phyloP scores from a whole-genome alignment of 2,888 invertebrate species.

The Apodemia hepburni region DNA sequence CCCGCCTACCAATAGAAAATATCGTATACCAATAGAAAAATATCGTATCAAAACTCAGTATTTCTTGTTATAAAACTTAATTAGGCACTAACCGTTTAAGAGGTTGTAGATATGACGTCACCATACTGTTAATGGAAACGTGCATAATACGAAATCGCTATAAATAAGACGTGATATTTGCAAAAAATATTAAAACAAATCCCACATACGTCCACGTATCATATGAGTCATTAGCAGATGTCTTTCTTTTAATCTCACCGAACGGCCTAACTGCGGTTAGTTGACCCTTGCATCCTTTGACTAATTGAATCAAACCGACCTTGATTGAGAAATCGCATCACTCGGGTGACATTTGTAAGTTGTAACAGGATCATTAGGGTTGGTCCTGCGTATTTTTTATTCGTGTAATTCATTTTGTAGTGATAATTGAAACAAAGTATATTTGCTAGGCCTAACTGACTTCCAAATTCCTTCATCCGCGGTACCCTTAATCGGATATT shows the following conservation, averaged over 20 bases:
- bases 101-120: neutral
- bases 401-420: no score
- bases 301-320: slow-evolving; percentile 15
- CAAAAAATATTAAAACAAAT: neutral
- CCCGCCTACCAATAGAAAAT: no score
- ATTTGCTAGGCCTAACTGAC: no score
- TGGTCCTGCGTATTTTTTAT: neutral
- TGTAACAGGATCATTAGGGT: slow-evolving; percentile 5
- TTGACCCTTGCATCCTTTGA: slow-evolving; percentile 10
- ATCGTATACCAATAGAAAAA: no score
- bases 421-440: no score
- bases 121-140: neutral
- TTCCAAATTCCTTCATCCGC: no score
- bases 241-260: slow-evolving; percentile 13
- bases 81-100: no score
- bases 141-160: slow-evolving; percentile 2
- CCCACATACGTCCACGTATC: neutral
- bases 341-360: slow-evolving; percentile 1
- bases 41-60: no score
- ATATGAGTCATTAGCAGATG: slow-evolving; percentile 10
- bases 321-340: slow-evolving; percentile 15
- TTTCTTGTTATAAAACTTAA: neutral
- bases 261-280: neutral
- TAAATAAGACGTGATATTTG: slow-evolving; percentile 13
- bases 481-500: no score